phyloP scores from a whole-genome alignment of 2,888 invertebrate genomes.

The Rhopalosiphum nymphaeae region DNA sequence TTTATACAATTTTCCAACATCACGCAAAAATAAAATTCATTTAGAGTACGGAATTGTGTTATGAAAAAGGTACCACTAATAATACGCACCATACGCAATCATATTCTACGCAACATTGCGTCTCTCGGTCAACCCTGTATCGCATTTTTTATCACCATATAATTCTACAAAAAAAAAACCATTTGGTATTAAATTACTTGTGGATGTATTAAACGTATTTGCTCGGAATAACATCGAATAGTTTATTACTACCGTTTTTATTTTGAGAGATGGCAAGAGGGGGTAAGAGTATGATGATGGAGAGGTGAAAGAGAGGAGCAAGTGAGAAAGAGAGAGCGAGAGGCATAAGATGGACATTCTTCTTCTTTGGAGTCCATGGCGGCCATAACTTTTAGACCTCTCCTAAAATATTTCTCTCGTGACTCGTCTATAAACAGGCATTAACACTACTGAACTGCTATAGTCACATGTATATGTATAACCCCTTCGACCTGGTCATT shows the following conservation, averaged over 20 bases:
- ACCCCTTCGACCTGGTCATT: slow-evolving; percentile 21
- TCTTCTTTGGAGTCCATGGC: slow-evolving; percentile 48
- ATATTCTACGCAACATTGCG: background rate
- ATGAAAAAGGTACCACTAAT: background rate
- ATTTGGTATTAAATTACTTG: slow-evolving; percentile 56
- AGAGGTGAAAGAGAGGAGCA: background rate
- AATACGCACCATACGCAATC: background rate
- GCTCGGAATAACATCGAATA: slow-evolving; percentile 46
- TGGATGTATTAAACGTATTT: slow-evolving; percentile 54
- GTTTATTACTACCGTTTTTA: slow-evolving; percentile 42
- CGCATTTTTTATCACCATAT: slow-evolving; percentile 9
- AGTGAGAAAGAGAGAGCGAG: background rate
- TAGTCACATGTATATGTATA: slow-evolving; percentile 22
- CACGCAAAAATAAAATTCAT: background rate
- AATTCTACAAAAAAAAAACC: background rate
- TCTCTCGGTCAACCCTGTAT: background rate
- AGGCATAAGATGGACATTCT: background rate
- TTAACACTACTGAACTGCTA: slow-evolving; percentile 14
- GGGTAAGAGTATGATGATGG: background rate
- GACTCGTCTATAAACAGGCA: slow-evolving; percentile 55
- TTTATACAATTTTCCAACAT: background rate
- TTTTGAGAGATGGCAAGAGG: background rate
- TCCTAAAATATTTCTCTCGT: slow-evolving; percentile 61
- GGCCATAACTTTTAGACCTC: slow-evolving; percentile 60
- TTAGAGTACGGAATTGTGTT: background rate